Evolutionary conservation across 1,140 invertebrate genomes (phyloP), one percentile per base, ranked within the genome.

Genomic region (Teleogryllus occipitalis): DNA sequence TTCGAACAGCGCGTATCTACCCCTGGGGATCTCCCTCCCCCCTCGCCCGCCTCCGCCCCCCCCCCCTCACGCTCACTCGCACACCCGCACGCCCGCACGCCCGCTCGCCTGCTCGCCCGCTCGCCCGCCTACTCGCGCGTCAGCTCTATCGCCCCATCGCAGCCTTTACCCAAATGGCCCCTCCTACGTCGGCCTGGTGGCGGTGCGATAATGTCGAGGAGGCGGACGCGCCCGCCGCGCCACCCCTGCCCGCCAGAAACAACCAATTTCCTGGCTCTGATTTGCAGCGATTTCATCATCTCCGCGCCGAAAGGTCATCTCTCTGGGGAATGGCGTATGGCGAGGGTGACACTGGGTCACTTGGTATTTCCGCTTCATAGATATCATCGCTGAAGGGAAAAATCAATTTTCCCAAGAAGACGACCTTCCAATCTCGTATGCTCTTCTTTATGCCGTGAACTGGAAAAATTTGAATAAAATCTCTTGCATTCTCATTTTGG

Each of bases 11-110:
- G 47, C 39, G 46, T 47, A 77, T 48, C 48, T 47, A 21, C 8
- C 76, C 76, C 76, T 48, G 47, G 76, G 76, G 76, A 77, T 65
- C 54, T 65, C 54, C 10, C 54, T 65, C 10, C 18, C 54, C 54
- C 7, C 54, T 65, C 8, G 8, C 49, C 49, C 49, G 15, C 49
- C 8, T 54, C 49, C 8, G 49, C n/a, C n/a, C n/a, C n/a, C n/a
- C n/a, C 1, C 27, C 27, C 27, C 27, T 39, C 5, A 39, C 27
- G 27, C 27, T 39, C 27, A 39, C 27, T 39, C 27, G 27, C 27
- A 39, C 27, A 39, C 27, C 27, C 27, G 27, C 27, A 5, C 27
- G 27, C 27, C 1, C 27, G 27, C 27, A 39, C 27, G 27, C 27
- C 5, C 27, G 5, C 27, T 5, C 27, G 27, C 27, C 1, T 5